Base-by-base conservation (phyloP, 2,888 invertebrate genomes). In the Yponomeuta evonymella region DNA sequence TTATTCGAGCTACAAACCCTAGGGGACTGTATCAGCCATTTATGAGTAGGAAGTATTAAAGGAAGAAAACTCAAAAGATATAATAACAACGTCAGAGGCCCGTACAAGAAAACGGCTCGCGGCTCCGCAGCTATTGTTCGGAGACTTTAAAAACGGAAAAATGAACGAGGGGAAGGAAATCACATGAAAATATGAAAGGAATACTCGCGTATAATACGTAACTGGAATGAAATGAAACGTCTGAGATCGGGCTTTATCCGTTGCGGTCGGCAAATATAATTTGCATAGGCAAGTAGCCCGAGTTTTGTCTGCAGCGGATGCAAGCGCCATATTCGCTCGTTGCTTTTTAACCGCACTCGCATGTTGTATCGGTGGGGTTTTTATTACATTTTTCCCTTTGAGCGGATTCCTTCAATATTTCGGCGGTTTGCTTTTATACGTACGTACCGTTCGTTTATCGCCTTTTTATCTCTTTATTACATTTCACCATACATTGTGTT, bases 121-220 rank as follows among this genome's bases (percentile, higher is more conserved):
- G 90, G 92, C 90, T 87, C 86, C 87, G 29, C 87, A 81, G 83
- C 83, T 29, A 91, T 92, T 92, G 92, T 92, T 89, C 90, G 62
- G 88, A 83, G 89, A 88, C 87, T 90, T 90, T 86, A 80, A 85
- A 89, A 91, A 90, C 85, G 89, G 86, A 89, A 87, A 89, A 90
- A 90, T 86, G 89, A 88, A 82, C 83, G 86, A 89, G 91, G 91
- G 91, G 89, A 89, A 87, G 89, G 90, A 91, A 92, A 90, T 91
- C 91, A 87, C 89, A 92, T 90, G 90, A 90, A 92, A 92, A 92
- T 91, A 93, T 92, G 90, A 91, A 92, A 90, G 90, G 91, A 91
- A 89, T 91, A 90, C 90, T 90, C 86, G 86, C 84, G 67, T 48
- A 43, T 70, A 72, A 72, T 90, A 85, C 86, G 81, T 85, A 88